phyloP scores from a whole-genome alignment of 2,888 invertebrate genomes.

The Lasioglossum vierecki region DNA sequence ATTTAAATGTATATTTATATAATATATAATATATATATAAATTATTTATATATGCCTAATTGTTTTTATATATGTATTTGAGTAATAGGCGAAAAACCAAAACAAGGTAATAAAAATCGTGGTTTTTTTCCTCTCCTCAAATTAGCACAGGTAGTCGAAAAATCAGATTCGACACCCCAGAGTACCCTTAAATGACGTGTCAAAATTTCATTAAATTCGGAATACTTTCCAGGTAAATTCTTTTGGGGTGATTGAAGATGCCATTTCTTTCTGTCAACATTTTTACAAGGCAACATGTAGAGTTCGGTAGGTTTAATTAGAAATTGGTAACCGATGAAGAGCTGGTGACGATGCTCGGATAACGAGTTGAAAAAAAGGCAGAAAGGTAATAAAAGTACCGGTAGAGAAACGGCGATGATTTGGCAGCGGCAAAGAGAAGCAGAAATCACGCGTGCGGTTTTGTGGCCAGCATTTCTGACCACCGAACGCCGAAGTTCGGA shows the following conservation, averaged over 20 bases:
- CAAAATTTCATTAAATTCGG: too few relatives aligned
- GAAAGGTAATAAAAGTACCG: constrained; percentile 30
- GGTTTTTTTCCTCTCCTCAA: too few relatives aligned
- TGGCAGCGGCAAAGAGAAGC: constrained; percentile 74
- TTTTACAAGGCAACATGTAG: not conserved
- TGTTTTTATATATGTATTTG: too few relatives aligned
- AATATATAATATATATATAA: too few relatives aligned
- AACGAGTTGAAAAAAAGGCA: constrained; percentile 6
- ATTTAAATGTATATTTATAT: too few relatives aligned
- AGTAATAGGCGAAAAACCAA: too few relatives aligned
- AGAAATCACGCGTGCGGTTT: constrained; percentile 83
- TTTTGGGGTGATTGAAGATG: not conserved
- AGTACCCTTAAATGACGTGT: too few relatives aligned
- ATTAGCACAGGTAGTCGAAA: too few relatives aligned
- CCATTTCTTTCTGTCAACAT: not conserved
- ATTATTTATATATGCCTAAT: too few relatives aligned
- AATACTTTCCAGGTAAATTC: not conserved
- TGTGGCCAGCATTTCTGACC: constrained; percentile 82
- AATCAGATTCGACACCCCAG: too few relatives aligned
- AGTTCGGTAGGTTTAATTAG: not conserved
- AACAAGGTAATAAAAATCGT: too few relatives aligned
- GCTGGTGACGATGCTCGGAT: not conserved
- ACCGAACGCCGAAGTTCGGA: constrained; percentile 83
- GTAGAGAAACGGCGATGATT: constrained; percentile 48
- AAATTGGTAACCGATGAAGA: not conserved